These are phyloP conservation scores for Drosophila atripex DNA, from an alignment of 2,888 invertebrate genomes.

Conservation along the genomic window DNA sequence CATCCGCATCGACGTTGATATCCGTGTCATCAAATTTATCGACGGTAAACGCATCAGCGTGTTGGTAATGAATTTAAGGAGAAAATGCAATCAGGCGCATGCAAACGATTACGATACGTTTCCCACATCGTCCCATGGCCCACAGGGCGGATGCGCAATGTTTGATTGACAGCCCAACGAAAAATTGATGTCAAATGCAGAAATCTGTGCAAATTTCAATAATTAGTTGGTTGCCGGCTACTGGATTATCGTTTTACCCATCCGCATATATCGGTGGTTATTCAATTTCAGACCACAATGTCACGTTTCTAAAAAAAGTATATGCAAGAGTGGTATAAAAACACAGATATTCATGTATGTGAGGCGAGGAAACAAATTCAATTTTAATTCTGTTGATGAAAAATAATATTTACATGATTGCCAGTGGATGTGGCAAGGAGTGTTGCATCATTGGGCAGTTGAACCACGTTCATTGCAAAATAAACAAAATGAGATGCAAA, in stretches of 20 bases:
- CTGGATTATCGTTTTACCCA: slow-evolving; percentile 27
- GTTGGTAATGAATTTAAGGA: slow-evolving; percentile 68
- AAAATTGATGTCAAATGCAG: slow-evolving; percentile 40
- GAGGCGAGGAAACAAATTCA: slow-evolving; percentile 34
- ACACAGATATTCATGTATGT: not conserved
- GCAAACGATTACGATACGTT: slow-evolving; percentile 53
- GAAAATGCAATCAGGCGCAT: slow-evolving; percentile 70
- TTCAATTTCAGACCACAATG: slow-evolving; percentile 53
- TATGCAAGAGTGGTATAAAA: slow-evolving; percentile 7
- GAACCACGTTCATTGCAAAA: slow-evolving; percentile 10
- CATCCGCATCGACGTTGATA: slow-evolving; percentile 31
- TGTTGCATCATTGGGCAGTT: not conserved
- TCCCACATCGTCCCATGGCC: slow-evolving; percentile 3
- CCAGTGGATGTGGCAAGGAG: slow-evolving; percentile 1
- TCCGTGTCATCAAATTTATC: slow-evolving; percentile 57
- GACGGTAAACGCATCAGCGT: slow-evolving; percentile 65
- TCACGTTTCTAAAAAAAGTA: slow-evolving; percentile 22
- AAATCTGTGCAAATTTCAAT: slow-evolving; percentile 59
- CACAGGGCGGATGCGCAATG: slow-evolving; percentile 33
- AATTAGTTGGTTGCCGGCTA: slow-evolving; percentile 61
- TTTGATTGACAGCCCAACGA: slow-evolving; percentile 30
- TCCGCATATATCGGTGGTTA: slow-evolving; percentile 18
- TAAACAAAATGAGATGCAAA: slow-evolving; percentile 31
- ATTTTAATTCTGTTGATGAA: slow-evolving; percentile 58
- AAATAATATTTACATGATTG: slow-evolving; percentile 48